phyloP scores from a whole-genome alignment of 92 coral and sea anemone species.

The Diadumene lineata region DNA sequence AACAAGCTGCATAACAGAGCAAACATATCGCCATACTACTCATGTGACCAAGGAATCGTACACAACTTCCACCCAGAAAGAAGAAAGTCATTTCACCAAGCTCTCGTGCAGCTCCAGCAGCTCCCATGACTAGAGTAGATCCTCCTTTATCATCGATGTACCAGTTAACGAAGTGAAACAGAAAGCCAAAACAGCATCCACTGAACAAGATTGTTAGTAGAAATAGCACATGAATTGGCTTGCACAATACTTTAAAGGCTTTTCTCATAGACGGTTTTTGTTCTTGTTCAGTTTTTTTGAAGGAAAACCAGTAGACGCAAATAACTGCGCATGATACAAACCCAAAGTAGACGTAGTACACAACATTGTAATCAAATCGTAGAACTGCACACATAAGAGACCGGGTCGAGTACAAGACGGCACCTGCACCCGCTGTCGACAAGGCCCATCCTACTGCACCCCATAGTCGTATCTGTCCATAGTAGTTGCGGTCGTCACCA shows the following conservation, averaged over 20 bases:
- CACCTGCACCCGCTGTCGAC: slow-evolving; percentile 69
- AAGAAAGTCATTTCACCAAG: slow-evolving; percentile 69
- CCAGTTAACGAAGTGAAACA: slow-evolving; percentile 97
- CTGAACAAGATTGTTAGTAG: slow-evolving; percentile 67
- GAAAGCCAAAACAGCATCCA: slow-evolving; percentile 84
- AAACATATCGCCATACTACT: slow-evolving; percentile 78
- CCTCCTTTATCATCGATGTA: slow-evolving; percentile 88
- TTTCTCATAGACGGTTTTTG: slow-evolving; percentile 53
- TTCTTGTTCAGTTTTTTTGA: slow-evolving; percentile 40
- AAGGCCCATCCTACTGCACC: slow-evolving; percentile 95
- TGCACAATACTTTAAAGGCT: slow-evolving; percentile 47
- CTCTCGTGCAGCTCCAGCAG: slow-evolving; percentile 86
- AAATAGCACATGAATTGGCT: slow-evolving; percentile 56
- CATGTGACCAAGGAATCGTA: slow-evolving; percentile 67
- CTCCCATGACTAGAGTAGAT: slow-evolving; percentile 80
- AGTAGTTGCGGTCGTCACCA: slow-evolving; percentile 73
- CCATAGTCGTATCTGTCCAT: slow-evolving; percentile 85
- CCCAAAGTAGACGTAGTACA: slow-evolving; percentile 76
- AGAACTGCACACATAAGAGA: slow-evolving; percentile 56
- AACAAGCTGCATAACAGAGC: slow-evolving; percentile 68
- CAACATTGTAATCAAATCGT: slow-evolving; percentile 41
- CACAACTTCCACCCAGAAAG: slow-evolving; percentile 61
- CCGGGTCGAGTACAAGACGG: slow-evolving; percentile 40
- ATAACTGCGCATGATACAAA: slow-evolving; percentile 73
- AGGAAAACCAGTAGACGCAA: slow-evolving; percentile 69